Percentiles rank a stretch among this genome's conserved stretches.
Evolutionary conservation across 2,113 vertebrate species (phyloP).

Genomic region (Collichthys lucidus): DNA sequence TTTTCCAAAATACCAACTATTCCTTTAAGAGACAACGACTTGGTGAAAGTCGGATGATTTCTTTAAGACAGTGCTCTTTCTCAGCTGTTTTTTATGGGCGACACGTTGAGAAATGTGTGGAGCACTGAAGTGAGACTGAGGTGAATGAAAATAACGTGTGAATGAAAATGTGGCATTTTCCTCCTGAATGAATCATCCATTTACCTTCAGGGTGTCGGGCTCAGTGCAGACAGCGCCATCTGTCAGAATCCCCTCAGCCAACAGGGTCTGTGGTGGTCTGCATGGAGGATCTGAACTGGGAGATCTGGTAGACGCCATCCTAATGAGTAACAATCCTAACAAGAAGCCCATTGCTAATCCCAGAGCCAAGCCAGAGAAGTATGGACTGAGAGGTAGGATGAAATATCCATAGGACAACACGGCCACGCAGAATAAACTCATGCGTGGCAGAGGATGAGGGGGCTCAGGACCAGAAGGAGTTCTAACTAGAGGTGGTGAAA

Average conservation of each 20-base stretch:
- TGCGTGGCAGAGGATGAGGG: constrained; percentile 78
- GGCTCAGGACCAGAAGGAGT: constrained; percentile 10
- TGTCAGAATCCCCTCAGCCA: constrained; percentile 40
- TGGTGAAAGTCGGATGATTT: background rate
- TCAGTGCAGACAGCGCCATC: constrained; percentile 39
- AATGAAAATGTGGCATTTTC: constrained; percentile 1
- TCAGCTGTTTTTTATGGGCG: background rate
- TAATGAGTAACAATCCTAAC: constrained; percentile 86
- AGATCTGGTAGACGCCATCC: constrained; percentile 76
- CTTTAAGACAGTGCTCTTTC: background rate
- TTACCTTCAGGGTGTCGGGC: constrained; percentile 82
- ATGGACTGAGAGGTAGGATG: constrained; percentile 87
- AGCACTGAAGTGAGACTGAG: background rate
- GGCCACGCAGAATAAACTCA: constrained; percentile 81
- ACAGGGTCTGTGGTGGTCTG: constrained; percentile 26
- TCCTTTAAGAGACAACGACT: background rate
- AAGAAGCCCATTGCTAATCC: constrained; percentile 87
- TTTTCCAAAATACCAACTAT: background rate
- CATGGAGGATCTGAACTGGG: background rate
- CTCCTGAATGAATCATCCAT: constrained; percentile 24
- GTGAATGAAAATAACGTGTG: constrained; percentile 12
- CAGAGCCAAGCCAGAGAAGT: constrained; percentile 87
- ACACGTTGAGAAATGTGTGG: constrained; percentile 14
- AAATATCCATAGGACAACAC: constrained; percentile 88
- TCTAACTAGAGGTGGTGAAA: background rate